Evolutionary conservation across 2,888 invertebrate species (phyloP).

Genomic region (Thera obeliscata): DNA sequence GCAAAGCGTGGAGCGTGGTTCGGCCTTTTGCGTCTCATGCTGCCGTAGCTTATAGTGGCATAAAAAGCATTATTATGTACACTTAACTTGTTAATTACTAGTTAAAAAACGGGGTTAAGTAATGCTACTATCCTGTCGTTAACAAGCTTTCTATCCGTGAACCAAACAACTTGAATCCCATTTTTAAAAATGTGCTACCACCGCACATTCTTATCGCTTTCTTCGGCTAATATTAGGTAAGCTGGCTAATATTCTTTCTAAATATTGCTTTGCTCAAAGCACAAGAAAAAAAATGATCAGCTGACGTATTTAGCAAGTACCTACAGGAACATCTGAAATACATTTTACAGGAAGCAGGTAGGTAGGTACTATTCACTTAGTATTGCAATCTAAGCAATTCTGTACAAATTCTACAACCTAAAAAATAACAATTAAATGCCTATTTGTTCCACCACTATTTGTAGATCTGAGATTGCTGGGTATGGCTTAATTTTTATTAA

Average conservation of each 20-base stretch:
- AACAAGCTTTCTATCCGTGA: background rate
- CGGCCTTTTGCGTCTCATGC: constrained; percentile 10
- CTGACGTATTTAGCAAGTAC: background rate
- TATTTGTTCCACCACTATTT: no score
- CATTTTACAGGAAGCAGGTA: no score
- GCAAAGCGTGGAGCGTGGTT: constrained; percentile 28
- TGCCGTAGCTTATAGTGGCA: background rate
- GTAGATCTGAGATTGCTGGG: no score
- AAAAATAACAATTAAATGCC: no score
- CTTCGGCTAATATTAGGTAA: background rate
- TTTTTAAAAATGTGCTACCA: background rate
- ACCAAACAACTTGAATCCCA: background rate
- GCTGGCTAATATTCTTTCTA: no score
- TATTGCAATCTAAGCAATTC: no score
- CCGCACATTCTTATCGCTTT: constrained; percentile 4
- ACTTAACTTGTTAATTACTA: background rate
- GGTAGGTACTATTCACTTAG: no score
- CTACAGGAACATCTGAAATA: background rate
- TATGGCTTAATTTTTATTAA: no score
- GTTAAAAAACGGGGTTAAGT: background rate
- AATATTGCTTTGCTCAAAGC: no score
- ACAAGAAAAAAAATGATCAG: no score
- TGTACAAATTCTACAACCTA: no score
- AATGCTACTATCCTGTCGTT: background rate
- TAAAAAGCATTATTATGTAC: background rate